Percentiles rank a stretch among this genome's conserved stretches.
Evolutionary conservation across 2,113 vertebrate species (phyloP).

Genomic region (Hemichromis elongatus): DNA sequence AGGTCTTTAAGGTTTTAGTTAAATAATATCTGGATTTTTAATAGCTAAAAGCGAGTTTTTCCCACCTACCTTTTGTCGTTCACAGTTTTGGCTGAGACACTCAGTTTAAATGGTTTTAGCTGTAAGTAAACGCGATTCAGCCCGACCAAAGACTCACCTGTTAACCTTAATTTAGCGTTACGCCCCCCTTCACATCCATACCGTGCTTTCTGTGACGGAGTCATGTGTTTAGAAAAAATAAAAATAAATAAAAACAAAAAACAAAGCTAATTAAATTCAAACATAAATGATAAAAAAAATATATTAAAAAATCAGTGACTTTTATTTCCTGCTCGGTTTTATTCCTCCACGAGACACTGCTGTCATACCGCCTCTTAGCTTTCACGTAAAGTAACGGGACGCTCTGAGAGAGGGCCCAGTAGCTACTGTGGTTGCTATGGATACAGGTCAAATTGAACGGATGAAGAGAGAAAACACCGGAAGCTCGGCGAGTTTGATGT

Average conservation of each 20-base stretch:
- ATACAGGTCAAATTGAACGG: neutral
- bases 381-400: slow-evolving; percentile 19
- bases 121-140: neutral
- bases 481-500: neutral
- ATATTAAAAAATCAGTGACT: neutral
- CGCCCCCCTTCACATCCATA: slow-evolving; percentile 34
- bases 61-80: neutral
- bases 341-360: neutral
- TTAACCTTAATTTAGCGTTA: slow-evolving; percentile 37
- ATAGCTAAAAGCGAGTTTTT: neutral
- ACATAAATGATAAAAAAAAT: neutral
- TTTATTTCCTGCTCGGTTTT: neutral
- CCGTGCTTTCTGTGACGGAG: slow-evolving; percentile 37
- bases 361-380: neutral
- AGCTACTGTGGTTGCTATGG: slow-evolving; percentile 42
- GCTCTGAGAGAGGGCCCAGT: neutral
- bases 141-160: slow-evolving; percentile 39
- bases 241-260: neutral
- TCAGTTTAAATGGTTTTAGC: neutral
- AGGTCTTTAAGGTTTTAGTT: neutral
- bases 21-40: neutral
- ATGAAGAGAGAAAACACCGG: neutral
- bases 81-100: neutral
- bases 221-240: slow-evolving; percentile 19
- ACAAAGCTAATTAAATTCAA: neutral